A percentile compares a stretch with the other conserved stretches of the same genome.
These are phyloP conservation scores for Biston stratarius DNA, from an alignment of 2,888 invertebrate species.

Conservation along the genomic window DNA sequence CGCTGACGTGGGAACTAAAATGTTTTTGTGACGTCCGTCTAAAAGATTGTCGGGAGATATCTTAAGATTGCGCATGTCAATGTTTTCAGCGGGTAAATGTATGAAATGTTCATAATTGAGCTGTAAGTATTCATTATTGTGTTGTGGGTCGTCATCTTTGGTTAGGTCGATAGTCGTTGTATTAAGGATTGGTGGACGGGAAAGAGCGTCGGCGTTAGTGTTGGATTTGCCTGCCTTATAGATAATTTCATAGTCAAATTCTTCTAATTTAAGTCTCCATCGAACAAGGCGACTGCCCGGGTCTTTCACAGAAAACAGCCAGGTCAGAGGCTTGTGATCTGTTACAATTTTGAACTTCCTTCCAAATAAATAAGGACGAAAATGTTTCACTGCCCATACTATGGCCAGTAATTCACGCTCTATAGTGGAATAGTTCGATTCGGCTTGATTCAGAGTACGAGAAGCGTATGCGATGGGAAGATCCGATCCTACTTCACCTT, in stretches of 20 bases:
- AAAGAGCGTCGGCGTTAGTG: background rate
- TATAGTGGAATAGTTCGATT: conserved; percentile 33
- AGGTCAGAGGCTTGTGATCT: conserved; percentile 33
- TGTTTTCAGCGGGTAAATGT: too few species aligned
- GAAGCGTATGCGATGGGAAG: conserved; percentile 37
- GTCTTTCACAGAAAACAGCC: conserved; percentile 37
- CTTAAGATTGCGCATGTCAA: too few species aligned
- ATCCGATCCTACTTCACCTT: too few species aligned
- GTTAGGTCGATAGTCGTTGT: too few species aligned
- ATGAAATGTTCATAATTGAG: too few species aligned
- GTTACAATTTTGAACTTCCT: conserved; percentile 29
- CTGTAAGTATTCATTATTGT: too few species aligned
- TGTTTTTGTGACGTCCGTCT: too few species aligned
- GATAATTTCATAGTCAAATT: background rate
- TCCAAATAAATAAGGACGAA: conserved; percentile 36
- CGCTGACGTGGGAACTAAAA: too few species aligned
- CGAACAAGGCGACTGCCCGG: conserved; percentile 4
- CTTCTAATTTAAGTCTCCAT: background rate
- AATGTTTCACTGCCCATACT: conserved; percentile 26
- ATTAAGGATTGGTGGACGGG: background rate
- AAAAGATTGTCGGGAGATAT: too few species aligned
- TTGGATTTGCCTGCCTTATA: background rate
- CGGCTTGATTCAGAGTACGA: conserved; percentile 30
- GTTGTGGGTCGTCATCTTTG: too few species aligned
- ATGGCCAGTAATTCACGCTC: conserved; percentile 36